These are phyloP conservation scores for pig (Sus scrofa) DNA, from an alignment of 2,113 vertebrate genomes.

Conservation along the genomic window DNA sequence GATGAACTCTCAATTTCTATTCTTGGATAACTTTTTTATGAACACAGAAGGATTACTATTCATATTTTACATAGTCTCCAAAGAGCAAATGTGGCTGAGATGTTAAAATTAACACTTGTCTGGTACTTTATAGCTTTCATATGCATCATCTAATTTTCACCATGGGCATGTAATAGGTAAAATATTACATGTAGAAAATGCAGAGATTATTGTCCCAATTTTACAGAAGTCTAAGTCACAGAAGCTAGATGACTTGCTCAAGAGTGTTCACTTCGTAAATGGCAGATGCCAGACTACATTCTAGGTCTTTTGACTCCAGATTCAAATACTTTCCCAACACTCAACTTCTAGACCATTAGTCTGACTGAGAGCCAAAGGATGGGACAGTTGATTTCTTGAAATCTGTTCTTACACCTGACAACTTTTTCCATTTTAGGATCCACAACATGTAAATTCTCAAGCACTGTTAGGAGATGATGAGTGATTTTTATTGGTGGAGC, in stretches of 20 bases:
- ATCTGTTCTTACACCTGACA: slow-evolving; percentile 45
- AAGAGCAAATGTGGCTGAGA: slow-evolving; percentile 38
- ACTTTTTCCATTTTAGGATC: not conserved
- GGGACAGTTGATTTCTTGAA: slow-evolving; percentile 27
- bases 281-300: not conserved
- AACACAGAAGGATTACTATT: slow-evolving; percentile 51
- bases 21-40: slow-evolving; percentile 12
- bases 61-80: slow-evolving; percentile 50
- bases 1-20: slow-evolving; percentile 12
- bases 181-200: not conserved
- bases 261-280: slow-evolving; percentile 39
- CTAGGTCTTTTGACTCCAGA: slow-evolving; percentile 30
- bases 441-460: slow-evolving; percentile 41
- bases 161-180: not conserved
- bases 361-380: slow-evolving; percentile 15
- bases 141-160: slow-evolving; percentile 45
- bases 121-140: slow-evolving; percentile 14
- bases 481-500: not conserved
- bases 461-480: not conserved
- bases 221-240: slow-evolving; percentile 28
- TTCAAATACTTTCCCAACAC: slow-evolving; percentile 53
- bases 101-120: slow-evolving; percentile 54
- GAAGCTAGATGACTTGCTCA: slow-evolving; percentile 18
- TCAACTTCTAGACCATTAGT: not conserved
- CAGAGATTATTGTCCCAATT: slow-evolving; percentile 22